phyloP scores from a whole-genome alignment of 2,113 vertebrate species.

The Ceuthmochares aereus region DNA sequence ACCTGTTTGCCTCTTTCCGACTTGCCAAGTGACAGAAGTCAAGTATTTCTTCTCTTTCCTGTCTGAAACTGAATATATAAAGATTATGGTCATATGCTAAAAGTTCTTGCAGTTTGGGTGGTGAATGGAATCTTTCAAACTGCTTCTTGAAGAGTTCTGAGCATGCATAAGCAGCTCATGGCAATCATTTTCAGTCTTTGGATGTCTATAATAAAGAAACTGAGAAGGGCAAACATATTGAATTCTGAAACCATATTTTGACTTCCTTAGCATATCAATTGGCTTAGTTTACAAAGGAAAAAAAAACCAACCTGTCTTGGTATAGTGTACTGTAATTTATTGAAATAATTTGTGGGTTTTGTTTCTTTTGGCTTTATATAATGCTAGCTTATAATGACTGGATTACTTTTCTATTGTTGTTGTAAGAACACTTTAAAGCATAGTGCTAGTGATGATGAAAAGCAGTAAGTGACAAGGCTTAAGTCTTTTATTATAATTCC shows the following conservation, averaged over 20 bases:
- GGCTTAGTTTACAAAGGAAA: neutral
- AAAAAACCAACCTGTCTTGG: fast-evolving
- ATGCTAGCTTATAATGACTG: neutral
- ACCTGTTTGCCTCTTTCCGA: neutral
- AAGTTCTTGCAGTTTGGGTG: neutral
- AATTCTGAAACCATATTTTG: neutral
- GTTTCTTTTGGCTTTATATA: neutral
- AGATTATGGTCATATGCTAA: neutral
- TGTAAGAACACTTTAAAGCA: neutral
- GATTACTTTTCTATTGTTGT: neutral
- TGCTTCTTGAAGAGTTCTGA: neutral
- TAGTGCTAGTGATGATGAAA: neutral
- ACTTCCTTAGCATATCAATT: neutral
- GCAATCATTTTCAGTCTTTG: neutral
- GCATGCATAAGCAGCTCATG: neutral
- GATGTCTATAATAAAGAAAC: neutral
- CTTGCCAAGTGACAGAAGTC: too few relatives aligned
- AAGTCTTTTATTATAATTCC: neutral
- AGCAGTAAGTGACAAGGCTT: neutral
- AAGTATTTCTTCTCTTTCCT: neutral
- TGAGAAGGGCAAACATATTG: neutral
- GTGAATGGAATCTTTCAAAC: neutral
- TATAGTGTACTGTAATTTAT: fast-evolving
- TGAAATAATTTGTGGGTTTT: neutral
- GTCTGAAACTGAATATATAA: neutral